These are phyloP conservation scores for Tringa solitaria DNA, from an alignment of 2,113 vertebrate genomes.

Conservation along the genomic window DNA sequence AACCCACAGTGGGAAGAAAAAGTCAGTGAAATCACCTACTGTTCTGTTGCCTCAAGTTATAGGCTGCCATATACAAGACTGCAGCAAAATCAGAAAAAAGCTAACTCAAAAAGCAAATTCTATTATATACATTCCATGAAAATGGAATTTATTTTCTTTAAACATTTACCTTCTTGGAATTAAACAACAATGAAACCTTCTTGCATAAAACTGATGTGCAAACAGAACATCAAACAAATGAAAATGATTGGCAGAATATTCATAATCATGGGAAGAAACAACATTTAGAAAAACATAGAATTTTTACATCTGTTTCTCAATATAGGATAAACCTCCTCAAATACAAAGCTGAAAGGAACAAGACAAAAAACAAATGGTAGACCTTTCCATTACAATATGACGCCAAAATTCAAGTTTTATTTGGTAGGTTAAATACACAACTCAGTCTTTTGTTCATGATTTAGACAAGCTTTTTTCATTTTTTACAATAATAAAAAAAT, in stretches of 20 bases:
- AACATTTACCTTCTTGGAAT: not conserved
- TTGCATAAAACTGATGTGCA: not conserved
- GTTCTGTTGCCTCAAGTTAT: not conserved
- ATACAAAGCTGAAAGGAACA: not conserved
- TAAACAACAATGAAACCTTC: not conserved
- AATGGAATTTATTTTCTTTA: not conserved
- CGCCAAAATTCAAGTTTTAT: not conserved
- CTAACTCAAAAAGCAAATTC: not conserved
- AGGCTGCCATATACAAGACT: not conserved
- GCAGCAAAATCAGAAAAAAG: not conserved
- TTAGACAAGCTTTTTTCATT: not conserved
- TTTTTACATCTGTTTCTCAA: not conserved
- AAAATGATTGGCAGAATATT: not conserved
- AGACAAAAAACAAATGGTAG: not conserved
- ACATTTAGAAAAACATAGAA: not conserved
- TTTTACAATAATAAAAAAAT: conserved; percentile 32
- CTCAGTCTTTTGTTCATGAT: not conserved
- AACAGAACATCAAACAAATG: not conserved
- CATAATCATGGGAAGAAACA: not conserved
- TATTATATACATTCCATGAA: not conserved
- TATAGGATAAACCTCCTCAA: not conserved
- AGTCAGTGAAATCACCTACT: not conserved
- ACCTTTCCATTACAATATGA: not conserved
- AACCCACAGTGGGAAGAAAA: not conserved
- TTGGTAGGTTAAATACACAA: not conserved